Evolutionary conservation across 2,113 vertebrate genomes (phyloP).

Genomic region (Mobula birostris): DNA sequence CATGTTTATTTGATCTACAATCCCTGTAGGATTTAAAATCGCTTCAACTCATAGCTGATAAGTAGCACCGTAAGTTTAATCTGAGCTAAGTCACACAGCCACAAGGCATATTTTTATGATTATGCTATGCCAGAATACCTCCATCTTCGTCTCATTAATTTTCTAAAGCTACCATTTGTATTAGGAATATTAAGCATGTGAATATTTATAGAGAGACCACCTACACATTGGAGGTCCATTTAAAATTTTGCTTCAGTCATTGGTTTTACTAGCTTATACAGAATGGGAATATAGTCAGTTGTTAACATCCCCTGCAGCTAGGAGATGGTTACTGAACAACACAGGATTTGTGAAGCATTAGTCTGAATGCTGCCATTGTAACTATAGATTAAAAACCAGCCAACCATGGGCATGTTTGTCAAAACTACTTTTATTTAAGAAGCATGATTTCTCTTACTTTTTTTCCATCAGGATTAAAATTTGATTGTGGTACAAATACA

Average conservation of each 20-base stretch:
- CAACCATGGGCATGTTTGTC: not conserved
- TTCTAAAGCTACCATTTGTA: not conserved
- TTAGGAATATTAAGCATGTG: not conserved
- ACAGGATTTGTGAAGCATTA: not conserved
- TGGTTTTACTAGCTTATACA: not conserved
- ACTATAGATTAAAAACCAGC: not conserved
- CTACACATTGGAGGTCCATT: not conserved
- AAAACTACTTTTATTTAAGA: not conserved
- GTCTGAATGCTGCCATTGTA: not conserved
- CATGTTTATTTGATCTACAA: constrained; percentile 2
- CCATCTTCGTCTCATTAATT: not conserved
- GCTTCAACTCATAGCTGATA: not conserved
- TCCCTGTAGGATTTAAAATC: not conserved
- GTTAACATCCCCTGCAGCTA: not conserved
- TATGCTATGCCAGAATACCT: not conserved
- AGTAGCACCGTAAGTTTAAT: not conserved
- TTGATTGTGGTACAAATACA: not conserved
- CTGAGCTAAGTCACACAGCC: not conserved
- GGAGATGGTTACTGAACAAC: not conserved
- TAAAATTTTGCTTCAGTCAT: not conserved
- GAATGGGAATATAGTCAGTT: not conserved
- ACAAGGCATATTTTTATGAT: not conserved
- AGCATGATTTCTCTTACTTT: too few species aligned
- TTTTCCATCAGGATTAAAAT: not conserved
- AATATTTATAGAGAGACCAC: constrained; percentile 11